phyloP scores from a whole-genome alignment of 1,140 invertebrate species.

The Nixonia krombeini region DNA sequence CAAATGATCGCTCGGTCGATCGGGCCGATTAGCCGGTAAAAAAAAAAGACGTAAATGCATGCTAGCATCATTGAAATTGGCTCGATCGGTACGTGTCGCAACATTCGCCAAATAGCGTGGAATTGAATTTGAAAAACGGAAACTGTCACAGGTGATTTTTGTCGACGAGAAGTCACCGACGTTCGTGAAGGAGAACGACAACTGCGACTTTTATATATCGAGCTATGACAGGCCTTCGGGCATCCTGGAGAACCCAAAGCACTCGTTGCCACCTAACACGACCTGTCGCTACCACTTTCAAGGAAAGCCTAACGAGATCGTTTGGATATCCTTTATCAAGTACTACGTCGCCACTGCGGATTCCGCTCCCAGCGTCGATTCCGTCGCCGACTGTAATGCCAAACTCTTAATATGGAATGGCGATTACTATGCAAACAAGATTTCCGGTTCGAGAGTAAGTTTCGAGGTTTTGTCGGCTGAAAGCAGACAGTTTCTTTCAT shows the following conservation, averaged over 20 bases:
- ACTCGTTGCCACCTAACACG: constrained; percentile 88
- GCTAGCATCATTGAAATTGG: too few relatives aligned
- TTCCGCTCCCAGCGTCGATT: constrained; percentile 75
- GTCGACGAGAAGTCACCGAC: constrained; percentile 81
- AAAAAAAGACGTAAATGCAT: too few relatives aligned
- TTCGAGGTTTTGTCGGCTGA: too few relatives aligned
- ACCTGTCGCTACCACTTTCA: constrained; percentile 81
- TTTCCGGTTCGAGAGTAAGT: constrained; percentile 53
- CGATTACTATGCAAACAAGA: constrained; percentile 55
- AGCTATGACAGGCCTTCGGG: constrained; percentile 82
- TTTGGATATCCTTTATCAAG: constrained; percentile 89
- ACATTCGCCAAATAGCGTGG: too few relatives aligned
- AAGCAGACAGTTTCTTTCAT: too few relatives aligned
- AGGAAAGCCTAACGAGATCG: constrained; percentile 81
- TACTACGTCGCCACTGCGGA: constrained; percentile 81
- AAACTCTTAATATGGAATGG: constrained; percentile 84
- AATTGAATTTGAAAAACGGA: too few relatives aligned
- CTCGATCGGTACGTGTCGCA: too few relatives aligned
- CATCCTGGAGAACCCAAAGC: constrained; percentile 81
- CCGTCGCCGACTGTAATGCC: constrained; percentile 78
- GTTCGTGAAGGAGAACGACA: constrained; percentile 80
- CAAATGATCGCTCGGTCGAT: too few relatives aligned
- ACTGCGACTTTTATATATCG: constrained; percentile 83
- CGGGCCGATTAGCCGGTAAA: too few relatives aligned
- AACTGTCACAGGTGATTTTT: constrained; percentile 82